A percentile compares a stretch with the other conserved stretches of the same genome.
Conservation (phyloP, 2,113 vertebrate species). For the Urocitellus parryii region DNA sequence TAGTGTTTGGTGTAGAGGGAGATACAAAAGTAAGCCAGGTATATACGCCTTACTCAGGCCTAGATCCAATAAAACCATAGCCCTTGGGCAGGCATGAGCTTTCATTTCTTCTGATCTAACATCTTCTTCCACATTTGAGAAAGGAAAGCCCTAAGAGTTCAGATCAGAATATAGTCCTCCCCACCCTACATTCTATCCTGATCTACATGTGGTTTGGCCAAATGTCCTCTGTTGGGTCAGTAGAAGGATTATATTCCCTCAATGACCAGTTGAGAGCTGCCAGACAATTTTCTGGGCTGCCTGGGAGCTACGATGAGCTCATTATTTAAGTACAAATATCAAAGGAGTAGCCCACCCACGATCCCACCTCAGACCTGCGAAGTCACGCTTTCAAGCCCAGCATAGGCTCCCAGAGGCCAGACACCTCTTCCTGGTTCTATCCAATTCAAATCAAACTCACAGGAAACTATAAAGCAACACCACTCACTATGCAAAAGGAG, state of each 20-base stretch:
- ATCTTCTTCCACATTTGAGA: not conserved
- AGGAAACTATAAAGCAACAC: not conserved
- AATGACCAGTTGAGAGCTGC: not conserved
- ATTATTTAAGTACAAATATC: not conserved
- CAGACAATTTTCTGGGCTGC: not conserved
- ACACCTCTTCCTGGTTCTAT: not conserved
- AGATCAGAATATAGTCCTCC: not conserved
- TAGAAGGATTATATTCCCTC: not conserved
- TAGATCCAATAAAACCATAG: not conserved
- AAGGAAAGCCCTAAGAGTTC: not conserved
- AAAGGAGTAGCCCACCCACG: not conserved
- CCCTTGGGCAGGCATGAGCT: not conserved
- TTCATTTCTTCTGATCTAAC: not conserved
- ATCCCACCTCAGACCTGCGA: not conserved
- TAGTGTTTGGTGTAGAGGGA: not conserved
- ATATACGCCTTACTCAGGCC: not conserved
- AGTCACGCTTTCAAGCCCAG: not conserved
- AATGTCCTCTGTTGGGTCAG: not conserved
- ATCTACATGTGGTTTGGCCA: not conserved
- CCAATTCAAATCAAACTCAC: not conserved
- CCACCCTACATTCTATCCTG: not conserved
- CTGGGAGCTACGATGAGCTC: not conserved
- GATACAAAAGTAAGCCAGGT: not conserved
- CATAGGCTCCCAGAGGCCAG: not conserved
- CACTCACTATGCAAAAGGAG: not conserved